Conservation (phyloP, 2,888 invertebrate species). For the Bombylius major region DNA sequence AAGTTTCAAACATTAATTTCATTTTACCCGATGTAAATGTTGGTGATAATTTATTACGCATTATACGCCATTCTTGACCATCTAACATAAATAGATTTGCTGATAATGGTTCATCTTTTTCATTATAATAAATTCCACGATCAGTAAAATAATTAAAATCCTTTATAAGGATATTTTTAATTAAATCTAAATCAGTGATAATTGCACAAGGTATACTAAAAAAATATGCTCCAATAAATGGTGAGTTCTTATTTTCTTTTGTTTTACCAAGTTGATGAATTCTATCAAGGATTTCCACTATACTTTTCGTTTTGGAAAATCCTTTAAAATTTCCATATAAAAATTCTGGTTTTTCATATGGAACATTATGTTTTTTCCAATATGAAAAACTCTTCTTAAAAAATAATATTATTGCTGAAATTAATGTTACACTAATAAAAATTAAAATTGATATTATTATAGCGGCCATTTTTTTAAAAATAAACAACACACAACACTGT, state of each 20-base stretch:
- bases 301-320: slow-evolving; percentile 16
- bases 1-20: slow-evolving; percentile 28
- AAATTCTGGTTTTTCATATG: slow-evolving; percentile 26
- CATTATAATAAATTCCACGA: slow-evolving; percentile 21
- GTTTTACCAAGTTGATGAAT: slow-evolving; percentile 21
- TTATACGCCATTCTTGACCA: slow-evolving; percentile 35
- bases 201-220: slow-evolving; percentile 22
- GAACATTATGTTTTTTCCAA: slow-evolving; percentile 22
- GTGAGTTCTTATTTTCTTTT: slow-evolving; percentile 20
- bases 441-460: neutral
- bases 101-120: slow-evolving; percentile 23
- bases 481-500: too few species aligned
- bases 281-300: slow-evolving; percentile 19
- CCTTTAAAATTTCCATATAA: slow-evolving; percentile 21
- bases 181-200: slow-evolving; percentile 25
- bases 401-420: neutral
- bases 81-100: slow-evolving; percentile 27
- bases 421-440: neutral
- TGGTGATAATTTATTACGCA: slow-evolving; percentile 32
- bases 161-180: slow-evolving; percentile 28
- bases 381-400: slow-evolving; percentile 17
- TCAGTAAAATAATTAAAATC: slow-evolving; percentile 33
- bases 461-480: neutral
- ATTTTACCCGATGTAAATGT: slow-evolving; percentile 37
- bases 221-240: slow-evolving; percentile 23